Base-by-base conservation (phyloP, 1,140 invertebrate genomes). In the Cyclargus thomasi region DNA sequence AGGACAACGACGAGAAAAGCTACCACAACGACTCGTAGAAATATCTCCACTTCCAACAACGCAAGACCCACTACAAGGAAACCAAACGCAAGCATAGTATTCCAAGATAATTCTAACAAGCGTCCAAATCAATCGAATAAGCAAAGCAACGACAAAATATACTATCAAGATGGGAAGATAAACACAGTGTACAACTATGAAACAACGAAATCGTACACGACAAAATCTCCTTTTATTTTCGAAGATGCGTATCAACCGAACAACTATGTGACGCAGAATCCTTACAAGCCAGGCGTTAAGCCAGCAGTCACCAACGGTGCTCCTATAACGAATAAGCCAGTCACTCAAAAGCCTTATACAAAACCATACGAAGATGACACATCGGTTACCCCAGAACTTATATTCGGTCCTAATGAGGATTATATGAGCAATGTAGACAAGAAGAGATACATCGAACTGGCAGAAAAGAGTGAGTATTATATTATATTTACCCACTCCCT, bases 251-350 rank as follows among this genome's bases (percentile, higher is more conserved):
- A 62, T 6, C 69, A 67, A 65, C n/a, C 18, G n/a, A 21, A 66
- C 16, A 62, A n/a, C 22, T 67, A 65, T 10, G 78, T 76, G 7
- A 81, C 83, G 0, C 67, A 74, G 7, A 79, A 76, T 65, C 80
- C 81, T 1, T 74, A 75, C 22, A 71, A 76, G 14, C 79, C 81
- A 7, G 85, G 84, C 0, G 83, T 89, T 0, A 80, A 66, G 64
- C 86, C 86, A 0, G 76, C 73, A 0, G 59, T 75, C 0, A 76
- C 78, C 0, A 74, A 83, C 57, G 74, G 77, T 23, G 83, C 83
- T 0, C 84, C 86, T 0, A 89, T 89, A 16, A 89, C 86, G 0
- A 89, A 89, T 65, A 84, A 63, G 59, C 86, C 86, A 0, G 66
- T 72, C 0, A 77, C 77, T 1, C 39, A 71, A 53, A 67, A 59